These are phyloP conservation scores for Heliconius aoede DNA, from an alignment of 2,888 invertebrate genomes.

Conservation along the genomic window DNA sequence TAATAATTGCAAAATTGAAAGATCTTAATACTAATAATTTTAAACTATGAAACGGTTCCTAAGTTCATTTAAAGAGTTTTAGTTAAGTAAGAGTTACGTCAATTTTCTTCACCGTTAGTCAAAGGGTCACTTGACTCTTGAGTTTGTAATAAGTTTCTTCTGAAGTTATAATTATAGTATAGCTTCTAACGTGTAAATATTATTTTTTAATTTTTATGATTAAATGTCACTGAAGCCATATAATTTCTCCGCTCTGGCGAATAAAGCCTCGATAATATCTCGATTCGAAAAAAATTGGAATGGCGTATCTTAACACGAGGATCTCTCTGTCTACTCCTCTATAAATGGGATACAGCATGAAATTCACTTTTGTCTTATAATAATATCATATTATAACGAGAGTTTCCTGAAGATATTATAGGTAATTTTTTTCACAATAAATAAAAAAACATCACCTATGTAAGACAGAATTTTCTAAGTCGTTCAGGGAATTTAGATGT, in stretches of 20 bases:
- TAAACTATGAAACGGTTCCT: neutral
- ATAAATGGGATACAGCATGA: neutral
- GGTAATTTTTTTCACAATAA: neutral
- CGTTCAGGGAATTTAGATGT: no score
- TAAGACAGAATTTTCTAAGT: neutral
- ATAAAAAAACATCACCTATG: neutral
- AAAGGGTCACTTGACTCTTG: neutral
- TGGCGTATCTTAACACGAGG: no score
- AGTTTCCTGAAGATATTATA: no score
- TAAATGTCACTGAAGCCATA: neutral
- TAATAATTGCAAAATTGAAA: no score
- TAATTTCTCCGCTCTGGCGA: no score
- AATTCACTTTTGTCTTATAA: neutral
- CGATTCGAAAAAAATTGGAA: no score
- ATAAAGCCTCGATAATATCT: no score
- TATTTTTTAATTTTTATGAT: neutral
- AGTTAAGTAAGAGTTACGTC: neutral
- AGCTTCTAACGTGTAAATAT: neutral
- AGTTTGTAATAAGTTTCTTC: neutral
- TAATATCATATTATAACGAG: no score
- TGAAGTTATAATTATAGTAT: neutral
- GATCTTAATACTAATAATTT: neutral
- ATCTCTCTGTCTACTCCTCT: neutral
- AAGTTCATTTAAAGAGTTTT: neutral
- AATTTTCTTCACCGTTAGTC: slow-evolving; percentile 13